phyloP scores from a whole-genome alignment of 2,113 vertebrate species.

The Mandrillus leucophaeus region DNA sequence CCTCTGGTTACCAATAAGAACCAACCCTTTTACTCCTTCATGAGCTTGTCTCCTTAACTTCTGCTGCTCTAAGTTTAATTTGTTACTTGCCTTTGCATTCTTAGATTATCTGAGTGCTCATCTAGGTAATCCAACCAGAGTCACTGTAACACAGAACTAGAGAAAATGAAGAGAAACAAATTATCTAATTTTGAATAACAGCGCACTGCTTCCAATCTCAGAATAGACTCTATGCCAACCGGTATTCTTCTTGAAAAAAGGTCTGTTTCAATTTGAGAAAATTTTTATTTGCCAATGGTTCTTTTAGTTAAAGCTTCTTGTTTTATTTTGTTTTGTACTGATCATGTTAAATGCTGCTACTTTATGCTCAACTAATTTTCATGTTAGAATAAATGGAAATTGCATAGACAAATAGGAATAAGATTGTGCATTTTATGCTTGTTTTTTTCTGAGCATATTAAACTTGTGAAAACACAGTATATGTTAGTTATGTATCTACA shows the following conservation, averaged over 20 bases:
- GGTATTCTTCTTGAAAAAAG: not conserved
- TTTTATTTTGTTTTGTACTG: constrained; percentile 31
- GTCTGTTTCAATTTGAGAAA: not conserved
- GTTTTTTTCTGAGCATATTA: not conserved
- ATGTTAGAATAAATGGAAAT: constrained; percentile 45
- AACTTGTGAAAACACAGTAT: not conserved
- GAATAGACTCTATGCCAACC: not conserved
- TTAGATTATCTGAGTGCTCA: not conserved
- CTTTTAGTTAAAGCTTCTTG: not conserved
- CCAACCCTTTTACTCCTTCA: not conserved
- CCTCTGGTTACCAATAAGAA: not conserved
- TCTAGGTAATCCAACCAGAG: not conserved
- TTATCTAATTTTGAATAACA: not conserved
- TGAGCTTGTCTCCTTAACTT: not conserved
- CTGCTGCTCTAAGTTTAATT: not conserved
- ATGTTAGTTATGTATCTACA: not conserved
- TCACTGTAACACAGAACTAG: not conserved
- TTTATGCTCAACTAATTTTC: constrained; percentile 58
- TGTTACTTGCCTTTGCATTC: not conserved
- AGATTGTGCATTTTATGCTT: not conserved
- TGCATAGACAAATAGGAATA: not conserved
- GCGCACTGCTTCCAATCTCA: not conserved
- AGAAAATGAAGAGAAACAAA: not conserved
- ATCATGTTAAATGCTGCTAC: not conserved
- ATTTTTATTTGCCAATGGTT: not conserved